A percentile compares a stretch with the other conserved stretches of the same genome.
Conservation (phyloP, 2,113 vertebrate species). For the Strix uralensis region DNA sequence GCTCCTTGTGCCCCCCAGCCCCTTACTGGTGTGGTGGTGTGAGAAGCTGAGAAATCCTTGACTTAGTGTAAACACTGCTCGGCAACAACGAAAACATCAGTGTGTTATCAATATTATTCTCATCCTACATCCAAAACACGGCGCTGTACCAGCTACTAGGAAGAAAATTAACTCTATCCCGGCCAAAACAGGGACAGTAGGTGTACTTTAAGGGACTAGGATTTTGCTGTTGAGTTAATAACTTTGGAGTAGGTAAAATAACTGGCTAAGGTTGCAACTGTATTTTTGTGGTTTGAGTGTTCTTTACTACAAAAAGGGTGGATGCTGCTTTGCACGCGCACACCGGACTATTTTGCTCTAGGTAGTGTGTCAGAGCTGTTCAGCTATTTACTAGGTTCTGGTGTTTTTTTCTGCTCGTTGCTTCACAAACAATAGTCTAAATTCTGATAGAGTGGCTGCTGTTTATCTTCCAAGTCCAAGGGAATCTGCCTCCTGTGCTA, state of each 20-base stretch:
- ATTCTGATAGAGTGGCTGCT: neutral
- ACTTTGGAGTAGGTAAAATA: neutral
- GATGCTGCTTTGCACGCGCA: rapidly evolving
- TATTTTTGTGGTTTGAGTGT: neutral
- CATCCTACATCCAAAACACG: no score
- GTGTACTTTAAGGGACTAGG: neutral
- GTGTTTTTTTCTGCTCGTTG: no score
- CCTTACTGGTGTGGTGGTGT: no score
- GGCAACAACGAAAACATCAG: no score
- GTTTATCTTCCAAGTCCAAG: neutral
- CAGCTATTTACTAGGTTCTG: neutral
- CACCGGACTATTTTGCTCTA: neutral
- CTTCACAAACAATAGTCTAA: rapidly evolving
- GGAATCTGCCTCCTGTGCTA: neutral
- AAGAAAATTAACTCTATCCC: no score
- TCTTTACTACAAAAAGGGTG: no score
- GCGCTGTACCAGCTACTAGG: no score
- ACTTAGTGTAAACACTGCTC: no score
- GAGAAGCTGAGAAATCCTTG: no score
- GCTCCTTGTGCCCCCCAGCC: no score
- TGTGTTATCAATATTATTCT: no score
- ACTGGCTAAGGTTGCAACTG: neutral
- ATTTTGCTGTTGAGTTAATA: neutral
- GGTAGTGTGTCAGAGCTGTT: neutral
- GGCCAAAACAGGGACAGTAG: no score